These are phyloP conservation scores for Brachionus angularis DNA, from an alignment of 1,140 invertebrate genomes.

Conservation along the genomic window DNA sequence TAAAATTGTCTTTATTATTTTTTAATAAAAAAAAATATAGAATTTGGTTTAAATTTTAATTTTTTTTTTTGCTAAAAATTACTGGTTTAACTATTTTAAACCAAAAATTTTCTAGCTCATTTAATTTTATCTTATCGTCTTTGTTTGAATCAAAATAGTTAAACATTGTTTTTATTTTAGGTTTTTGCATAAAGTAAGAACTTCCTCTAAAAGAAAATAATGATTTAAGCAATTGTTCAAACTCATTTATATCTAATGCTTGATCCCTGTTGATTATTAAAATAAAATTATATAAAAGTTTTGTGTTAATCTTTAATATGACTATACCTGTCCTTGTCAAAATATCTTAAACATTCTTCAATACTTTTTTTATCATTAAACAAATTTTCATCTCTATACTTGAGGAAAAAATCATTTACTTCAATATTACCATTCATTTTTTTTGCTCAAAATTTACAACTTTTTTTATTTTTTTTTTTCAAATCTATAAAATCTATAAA, in stretches of 20 bases:
- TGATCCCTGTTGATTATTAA: background rate
- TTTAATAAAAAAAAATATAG: background rate
- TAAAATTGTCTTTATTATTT: slow-evolving; percentile 14
- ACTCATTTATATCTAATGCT: slow-evolving; percentile 31
- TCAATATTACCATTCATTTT: slow-evolving; percentile 28
- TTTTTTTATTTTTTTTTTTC: slow-evolving; percentile 7
- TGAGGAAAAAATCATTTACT: slow-evolving; percentile 35
- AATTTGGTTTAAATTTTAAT: background rate
- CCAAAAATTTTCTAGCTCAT: slow-evolving; percentile 33
- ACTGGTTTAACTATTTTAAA: slow-evolving; percentile 29
- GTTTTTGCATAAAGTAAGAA: slow-evolving; percentile 40
- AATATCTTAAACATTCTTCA: slow-evolving; percentile 30
- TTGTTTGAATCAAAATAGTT: slow-evolving; percentile 31
- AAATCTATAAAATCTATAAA: too few species aligned
- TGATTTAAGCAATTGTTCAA: slow-evolving; percentile 29
- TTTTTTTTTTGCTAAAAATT: background rate
- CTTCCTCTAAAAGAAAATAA: slow-evolving; percentile 35
- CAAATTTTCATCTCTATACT: slow-evolving; percentile 23
- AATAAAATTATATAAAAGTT: background rate
- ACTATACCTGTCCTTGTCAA: slow-evolving; percentile 25
- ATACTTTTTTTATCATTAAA: slow-evolving; percentile 25
- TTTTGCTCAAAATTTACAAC: background rate
- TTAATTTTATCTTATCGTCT: slow-evolving; percentile 9
- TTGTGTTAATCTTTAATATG: background rate
- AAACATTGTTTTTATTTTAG: slow-evolving; percentile 38